phyloP scores from a whole-genome alignment of 1,140 invertebrate genomes.

The Eufriesea mexicana region DNA sequence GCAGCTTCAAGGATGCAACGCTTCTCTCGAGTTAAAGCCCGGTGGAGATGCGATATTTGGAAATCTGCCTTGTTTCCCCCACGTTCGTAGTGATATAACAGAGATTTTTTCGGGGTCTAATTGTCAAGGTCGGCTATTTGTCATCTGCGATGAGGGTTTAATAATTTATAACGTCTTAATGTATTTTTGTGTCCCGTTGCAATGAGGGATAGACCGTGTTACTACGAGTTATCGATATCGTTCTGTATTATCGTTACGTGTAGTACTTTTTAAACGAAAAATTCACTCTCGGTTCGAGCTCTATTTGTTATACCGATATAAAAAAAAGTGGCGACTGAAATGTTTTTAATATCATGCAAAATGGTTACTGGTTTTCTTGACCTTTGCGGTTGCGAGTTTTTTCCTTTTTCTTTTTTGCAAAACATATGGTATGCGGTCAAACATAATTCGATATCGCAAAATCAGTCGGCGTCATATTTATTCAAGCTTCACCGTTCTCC shows the following conservation, averaged over 20 bases:
- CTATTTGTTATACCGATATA: background rate
- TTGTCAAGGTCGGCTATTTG: no score
- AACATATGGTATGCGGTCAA: constrained; percentile 29
- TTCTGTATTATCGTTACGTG: no score
- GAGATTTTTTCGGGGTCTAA: no score
- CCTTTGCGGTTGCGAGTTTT: constrained; percentile 27
- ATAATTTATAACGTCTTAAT: background rate
- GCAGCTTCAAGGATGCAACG: background rate
- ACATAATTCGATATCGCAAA: constrained; percentile 44
- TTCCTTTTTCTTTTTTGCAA: background rate
- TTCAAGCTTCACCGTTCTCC: constrained; percentile 16
- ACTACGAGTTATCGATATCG: no score
- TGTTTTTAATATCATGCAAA: background rate
- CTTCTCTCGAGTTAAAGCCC: background rate
- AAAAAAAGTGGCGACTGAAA: background rate
- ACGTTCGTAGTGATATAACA: background rate
- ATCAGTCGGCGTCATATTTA: constrained; percentile 38
- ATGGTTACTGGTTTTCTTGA: background rate
- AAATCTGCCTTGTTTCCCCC: background rate
- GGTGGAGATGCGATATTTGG: background rate
- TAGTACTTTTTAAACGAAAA: background rate
- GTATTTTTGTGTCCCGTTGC: no score
- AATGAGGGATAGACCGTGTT: no score
- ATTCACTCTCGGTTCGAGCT: background rate
- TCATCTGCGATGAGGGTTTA: no score